phyloP scores from a whole-genome alignment of 2,113 vertebrate genomes.

The Rhagologus leucostigma region DNA sequence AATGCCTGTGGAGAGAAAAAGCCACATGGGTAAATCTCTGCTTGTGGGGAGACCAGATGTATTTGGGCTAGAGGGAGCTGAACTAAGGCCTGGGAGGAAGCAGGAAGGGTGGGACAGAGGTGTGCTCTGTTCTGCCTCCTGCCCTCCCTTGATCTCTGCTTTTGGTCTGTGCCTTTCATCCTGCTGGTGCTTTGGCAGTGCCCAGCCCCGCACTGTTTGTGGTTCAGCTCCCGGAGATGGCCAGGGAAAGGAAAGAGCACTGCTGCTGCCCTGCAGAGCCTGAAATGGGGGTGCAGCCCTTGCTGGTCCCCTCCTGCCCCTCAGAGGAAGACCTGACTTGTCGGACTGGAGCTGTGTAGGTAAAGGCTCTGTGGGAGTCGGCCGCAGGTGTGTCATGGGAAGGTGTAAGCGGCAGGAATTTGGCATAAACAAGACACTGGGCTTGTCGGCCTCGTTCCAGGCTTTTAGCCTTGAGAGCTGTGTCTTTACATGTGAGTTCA shows the following conservation, averaged over 20 bases:
- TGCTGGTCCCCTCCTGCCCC: not conserved
- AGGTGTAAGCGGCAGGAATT: not conserved
- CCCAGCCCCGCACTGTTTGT: not conserved
- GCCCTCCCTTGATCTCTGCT: not conserved
- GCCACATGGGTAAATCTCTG: not conserved
- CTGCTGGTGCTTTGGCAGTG: not conserved
- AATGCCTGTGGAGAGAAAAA: not conserved
- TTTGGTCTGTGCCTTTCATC: not conserved
- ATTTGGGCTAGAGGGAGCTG: not conserved
- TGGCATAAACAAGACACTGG: not conserved
- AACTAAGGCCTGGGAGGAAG: constrained; percentile 2
- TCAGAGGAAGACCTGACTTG: not conserved
- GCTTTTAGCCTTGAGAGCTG: not conserved
- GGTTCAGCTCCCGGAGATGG: not conserved
- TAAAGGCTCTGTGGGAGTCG: not conserved
- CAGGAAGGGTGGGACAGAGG: constrained; percentile 44
- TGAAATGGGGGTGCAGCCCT: accelerated
- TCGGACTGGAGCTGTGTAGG: not conserved
- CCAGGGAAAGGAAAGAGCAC: not conserved
- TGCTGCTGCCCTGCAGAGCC: not conserved
- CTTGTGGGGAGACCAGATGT: not conserved
- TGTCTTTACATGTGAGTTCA: not conserved
- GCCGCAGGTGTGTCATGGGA: not conserved
- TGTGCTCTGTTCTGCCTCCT: not conserved
- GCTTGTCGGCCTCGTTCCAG: not conserved